phyloP scores from a whole-genome alignment of 1,140 invertebrate genomes.

The Apis florea region DNA sequence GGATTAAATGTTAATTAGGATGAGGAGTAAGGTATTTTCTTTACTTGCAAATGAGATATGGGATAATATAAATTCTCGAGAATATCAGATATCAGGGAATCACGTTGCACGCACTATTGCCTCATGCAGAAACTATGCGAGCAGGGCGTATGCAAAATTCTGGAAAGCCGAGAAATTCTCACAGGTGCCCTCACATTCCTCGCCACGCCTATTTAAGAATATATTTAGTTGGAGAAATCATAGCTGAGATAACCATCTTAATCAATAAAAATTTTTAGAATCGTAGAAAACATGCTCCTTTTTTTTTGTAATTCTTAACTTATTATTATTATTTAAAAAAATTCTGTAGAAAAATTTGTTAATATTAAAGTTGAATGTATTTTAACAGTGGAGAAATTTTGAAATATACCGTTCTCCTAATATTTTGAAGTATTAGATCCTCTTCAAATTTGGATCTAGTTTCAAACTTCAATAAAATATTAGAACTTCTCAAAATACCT shows the following conservation, averaged over 20 bases:
- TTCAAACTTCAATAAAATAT: too few relatives aligned
- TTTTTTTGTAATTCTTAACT: too few relatives aligned
- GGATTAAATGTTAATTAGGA: neutral
- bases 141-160: constrained; percentile 1
- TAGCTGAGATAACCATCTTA: too few relatives aligned
- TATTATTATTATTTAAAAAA: too few relatives aligned
- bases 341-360: too few relatives aligned
- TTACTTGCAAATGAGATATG: neutral
- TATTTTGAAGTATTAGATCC: too few relatives aligned
- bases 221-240: neutral
- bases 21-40: neutral
- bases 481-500: too few relatives aligned
- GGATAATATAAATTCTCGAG: neutral
- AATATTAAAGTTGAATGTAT: too few relatives aligned
- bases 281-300: too few relatives aligned
- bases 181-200: neutral
- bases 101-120: constrained; percentile 8
- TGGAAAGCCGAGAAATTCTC: neutral
- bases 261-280: neutral
- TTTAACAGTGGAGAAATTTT: too few relatives aligned
- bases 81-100: constrained; percentile 5
- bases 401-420: too few relatives aligned
- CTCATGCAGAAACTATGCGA: neutral
- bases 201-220: neutral
- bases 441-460: too few relatives aligned